Base-by-base conservation (phyloP, 64 coral and sea anemone species). In the Stylophora pistillata region DNA sequence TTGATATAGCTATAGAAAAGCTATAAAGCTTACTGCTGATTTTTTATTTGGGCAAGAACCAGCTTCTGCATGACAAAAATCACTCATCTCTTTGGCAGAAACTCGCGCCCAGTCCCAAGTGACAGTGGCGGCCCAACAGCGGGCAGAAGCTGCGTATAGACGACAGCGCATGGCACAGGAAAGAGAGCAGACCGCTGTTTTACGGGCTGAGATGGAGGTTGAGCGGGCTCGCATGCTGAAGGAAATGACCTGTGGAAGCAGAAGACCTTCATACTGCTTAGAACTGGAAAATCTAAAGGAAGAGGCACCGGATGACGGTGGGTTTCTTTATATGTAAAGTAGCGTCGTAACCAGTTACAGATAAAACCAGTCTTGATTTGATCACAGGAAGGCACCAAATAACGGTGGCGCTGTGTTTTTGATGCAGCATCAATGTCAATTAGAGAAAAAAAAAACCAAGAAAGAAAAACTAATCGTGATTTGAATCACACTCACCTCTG, bases 131-230 rank as follows among this genome's bases (percentile, higher is more conserved):
- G 80, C 80, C 60, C 80, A 84, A 69, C 80, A 84, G 33, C 60
- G 80, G 52, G 80, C 80, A 17, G 80, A 84, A 14, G 80, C 80
- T 52, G 80, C 80, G 18, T 84, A 84, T 41, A 84, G 80, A 53
- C 80, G 80, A 34, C 80, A 84, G 80, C 80, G 80, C 33, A 69
- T 84, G 80, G 80, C 80, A 66, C 80, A 84, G 53, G 80, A 84
- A 84, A 47, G 80, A 84, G 80, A 84, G 7, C 30, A 84, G 80
- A 84, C 60, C 23, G 80, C 80, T 20, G 61, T 84, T 84, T 84
- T 62, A 34, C 62, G 80, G 23, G 80, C 80, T 47, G 80, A 84
- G 32, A 84, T 84, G 80, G 80, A 84, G 34, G 80, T 84, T 14
- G 80, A 84, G 62, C 31, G 80, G 37, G 80, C 80, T 65, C 80